A percentile compares a stretch with the other conserved stretches of the same genome.
phyloP scores from a whole-genome alignment of 2,888 invertebrate genomes.

The Eupithecia inturbata region DNA sequence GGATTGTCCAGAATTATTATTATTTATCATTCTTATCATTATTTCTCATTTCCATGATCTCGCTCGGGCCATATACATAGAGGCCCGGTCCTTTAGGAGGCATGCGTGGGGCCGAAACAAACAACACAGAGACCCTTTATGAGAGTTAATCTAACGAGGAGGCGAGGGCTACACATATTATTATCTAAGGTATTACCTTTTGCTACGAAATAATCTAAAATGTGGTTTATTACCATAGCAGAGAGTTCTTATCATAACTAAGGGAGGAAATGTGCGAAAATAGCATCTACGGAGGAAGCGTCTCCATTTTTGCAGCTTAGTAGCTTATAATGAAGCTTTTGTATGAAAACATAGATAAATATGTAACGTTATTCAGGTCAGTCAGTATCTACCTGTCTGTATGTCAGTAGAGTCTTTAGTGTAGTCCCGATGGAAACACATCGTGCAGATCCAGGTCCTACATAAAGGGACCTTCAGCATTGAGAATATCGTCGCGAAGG shows the following conservation, averaged over 20 bases:
- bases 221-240: neutral
- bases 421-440: neutral
- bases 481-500: neutral
- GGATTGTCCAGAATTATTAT: no score
- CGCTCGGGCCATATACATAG: no score
- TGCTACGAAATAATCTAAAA: neutral
- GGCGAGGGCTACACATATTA: no score
- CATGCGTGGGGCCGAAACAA: no score
- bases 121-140: no score
- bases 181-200: no score
- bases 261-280: neutral
- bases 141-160: no score
- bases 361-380: neutral
- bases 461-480: neutral
- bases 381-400: neutral
- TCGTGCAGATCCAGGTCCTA: neutral
- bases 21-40: no score
- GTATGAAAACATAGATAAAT: neutral
- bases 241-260: neutral
- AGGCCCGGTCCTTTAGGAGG: no score
- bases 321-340: neutral
- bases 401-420: no score
- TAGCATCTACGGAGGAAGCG: neutral
- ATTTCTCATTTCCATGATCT: no score
- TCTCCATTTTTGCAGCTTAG: neutral